Evolutionary conservation across 2,113 vertebrate genomes (phyloP), one percentile per base, ranked within the genome.

Genomic region (Megalops atlanticus): DNA sequence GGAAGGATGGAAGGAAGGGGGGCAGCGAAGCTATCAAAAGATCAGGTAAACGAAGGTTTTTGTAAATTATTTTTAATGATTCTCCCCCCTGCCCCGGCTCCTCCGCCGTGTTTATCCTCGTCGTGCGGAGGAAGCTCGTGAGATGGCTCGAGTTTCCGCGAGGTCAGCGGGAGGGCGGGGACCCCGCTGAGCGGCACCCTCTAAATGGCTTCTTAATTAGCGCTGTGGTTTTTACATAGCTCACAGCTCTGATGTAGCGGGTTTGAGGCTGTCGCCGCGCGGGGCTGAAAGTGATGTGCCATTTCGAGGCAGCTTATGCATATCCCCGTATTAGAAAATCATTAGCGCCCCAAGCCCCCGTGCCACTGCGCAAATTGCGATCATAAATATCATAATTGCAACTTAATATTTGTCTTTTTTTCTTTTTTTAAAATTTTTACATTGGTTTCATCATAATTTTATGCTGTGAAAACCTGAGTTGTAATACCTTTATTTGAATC

Each of bases 321-420:
- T 98, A 99, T 99, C 96, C 95, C 93, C 95, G 92, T 97, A 99
- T 99, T 99, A 99, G 96, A 98, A 98, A 98, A 98, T 98, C 97
- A 98, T 99, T 99, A 99, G 96, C 96, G 97, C 97, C 96, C 97
- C 97, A 99, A 99, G 99, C 96, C 98, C n/a, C 93, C 89, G 95
- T 94, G 92, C 97, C 96, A 95, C 96, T 96, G n/a, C 94, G 95
- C 94, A 94, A 95, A 95, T 95, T 94, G 95, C 94, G 94, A 95
- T 95, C 92, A 95, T 95, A 94, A 94, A 94, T 95, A 95, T 95
- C 93, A 95, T 96, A 95, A 95, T 95, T 94, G 94, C 94, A 93
- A 94, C 92, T 94, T 92, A 93, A 94, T 92, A 93, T 95, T 90
- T 94, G 94, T 91, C 90, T 86, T 43, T 85, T 86, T 43, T 85